These are phyloP conservation scores for Astyanax mexicanus DNA, from an alignment of 2,797 vertebrate species.

Conservation along the genomic window DNA sequence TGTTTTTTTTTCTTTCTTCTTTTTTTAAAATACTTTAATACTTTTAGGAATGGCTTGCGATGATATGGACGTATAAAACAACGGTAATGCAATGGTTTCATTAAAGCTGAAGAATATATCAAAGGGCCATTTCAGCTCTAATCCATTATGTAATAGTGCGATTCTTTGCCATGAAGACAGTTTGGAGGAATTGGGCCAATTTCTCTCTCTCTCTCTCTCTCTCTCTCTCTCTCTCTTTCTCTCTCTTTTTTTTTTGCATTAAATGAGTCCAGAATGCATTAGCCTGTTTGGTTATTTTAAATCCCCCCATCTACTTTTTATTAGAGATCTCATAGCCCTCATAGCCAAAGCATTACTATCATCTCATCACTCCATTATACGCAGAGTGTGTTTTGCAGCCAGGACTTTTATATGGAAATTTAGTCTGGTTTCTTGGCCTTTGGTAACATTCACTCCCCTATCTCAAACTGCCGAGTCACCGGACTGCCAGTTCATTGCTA, in stretches of 20 bases:
- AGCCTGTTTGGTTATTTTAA: neutral
- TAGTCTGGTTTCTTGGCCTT: slow-evolving; percentile 7
- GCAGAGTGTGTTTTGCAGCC: slow-evolving; percentile 15
- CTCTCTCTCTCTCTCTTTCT: too few relatives aligned
- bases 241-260: neutral
- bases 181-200: slow-evolving; percentile 22
- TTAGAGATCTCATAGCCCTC: neutral
- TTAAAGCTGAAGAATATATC: neutral
- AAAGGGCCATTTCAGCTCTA: slow-evolving; percentile 23
- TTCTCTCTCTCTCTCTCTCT: too few relatives aligned
- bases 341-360: slow-evolving; percentile 25
- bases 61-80: slow-evolving; percentile 23
- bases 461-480: slow-evolving; percentile 5
- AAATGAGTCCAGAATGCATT: slow-evolving; percentile 26
- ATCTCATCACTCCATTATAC: slow-evolving; percentile 23
- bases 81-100: neutral
- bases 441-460: slow-evolving; percentile 13
- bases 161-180: slow-evolving; percentile 16
- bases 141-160: slow-evolving; percentile 6
- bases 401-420: slow-evolving; percentile 28
- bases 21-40: neutral
- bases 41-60: neutral
- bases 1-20: neutral
- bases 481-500: slow-evolving; percentile 2
- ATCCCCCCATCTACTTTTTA: neutral